Conservation (phyloP, 2,797 vertebrate species). For the Balearica regulorum region DNA sequence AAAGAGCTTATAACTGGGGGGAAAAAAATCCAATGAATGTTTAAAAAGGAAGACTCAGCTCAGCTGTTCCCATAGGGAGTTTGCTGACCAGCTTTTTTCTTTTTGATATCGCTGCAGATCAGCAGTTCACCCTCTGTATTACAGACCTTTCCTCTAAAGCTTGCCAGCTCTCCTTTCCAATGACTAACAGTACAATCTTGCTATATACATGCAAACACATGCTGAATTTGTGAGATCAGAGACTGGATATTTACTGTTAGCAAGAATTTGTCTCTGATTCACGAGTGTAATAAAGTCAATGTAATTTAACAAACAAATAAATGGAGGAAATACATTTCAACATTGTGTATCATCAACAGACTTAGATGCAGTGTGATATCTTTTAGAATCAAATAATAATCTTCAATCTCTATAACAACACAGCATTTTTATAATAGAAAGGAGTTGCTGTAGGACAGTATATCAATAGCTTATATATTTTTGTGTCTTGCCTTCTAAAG, state of each 20-base stretch:
- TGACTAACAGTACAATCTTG: background rate
- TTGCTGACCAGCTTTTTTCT: conserved; percentile 50
- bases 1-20: background rate
- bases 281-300: background rate
- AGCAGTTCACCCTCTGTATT: background rate
- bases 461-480: background rate
- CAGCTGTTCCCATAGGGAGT: conserved; percentile 26
- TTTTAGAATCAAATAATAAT: background rate
- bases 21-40: background rate
- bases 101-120: conserved; percentile 27
- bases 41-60: conserved; percentile 45
- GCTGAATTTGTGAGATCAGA: background rate
- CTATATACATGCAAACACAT: background rate
- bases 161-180: background rate
- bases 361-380: background rate
- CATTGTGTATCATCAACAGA: background rate
- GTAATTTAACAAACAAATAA: background rate
- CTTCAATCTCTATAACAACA: background rate
- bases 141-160: background rate
- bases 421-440: background rate
- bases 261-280: background rate
- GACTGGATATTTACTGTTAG: background rate
- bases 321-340: background rate
- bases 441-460: background rate
- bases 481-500: background rate